phyloP scores from a whole-genome alignment of 2,797 vertebrate species.

The Gymnodraco acuticeps region DNA sequence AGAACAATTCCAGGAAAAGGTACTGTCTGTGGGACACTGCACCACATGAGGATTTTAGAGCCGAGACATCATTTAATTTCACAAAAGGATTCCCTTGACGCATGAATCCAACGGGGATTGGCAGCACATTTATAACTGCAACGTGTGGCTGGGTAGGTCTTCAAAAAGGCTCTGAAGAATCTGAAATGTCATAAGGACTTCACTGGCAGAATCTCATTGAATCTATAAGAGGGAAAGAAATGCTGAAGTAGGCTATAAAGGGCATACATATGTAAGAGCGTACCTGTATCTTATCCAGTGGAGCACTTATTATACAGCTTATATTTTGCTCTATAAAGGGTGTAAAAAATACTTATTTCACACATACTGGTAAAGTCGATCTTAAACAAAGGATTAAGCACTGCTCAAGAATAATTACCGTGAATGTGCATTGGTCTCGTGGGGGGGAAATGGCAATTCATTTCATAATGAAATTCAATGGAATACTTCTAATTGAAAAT shows the following conservation, averaged over 20 bases:
- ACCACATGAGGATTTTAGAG: constrained; percentile 65
- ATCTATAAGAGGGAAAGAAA: constrained; percentile 33
- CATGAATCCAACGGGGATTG: constrained; percentile 71
- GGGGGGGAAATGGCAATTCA: constrained; percentile 51
- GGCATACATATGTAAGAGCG: constrained; percentile 56
- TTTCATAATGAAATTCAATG: constrained; percentile 65
- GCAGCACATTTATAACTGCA: constrained; percentile 74
- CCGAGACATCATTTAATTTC: constrained; percentile 77
- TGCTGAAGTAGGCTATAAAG: constrained; percentile 59
- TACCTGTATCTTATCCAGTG: constrained; percentile 33
- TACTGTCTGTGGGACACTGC: constrained; percentile 62
- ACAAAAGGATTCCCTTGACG: constrained; percentile 71
- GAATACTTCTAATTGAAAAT: constrained; percentile 75
- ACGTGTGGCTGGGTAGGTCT: constrained; percentile 59
- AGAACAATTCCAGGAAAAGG: constrained; percentile 66
- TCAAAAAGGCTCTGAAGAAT: constrained; percentile 58
- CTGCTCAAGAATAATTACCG: constrained; percentile 66
- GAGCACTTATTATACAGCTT: constrained; percentile 22
- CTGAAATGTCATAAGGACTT: constrained; percentile 66
- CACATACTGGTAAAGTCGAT: constrained; percentile 21
- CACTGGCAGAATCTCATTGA: constrained; percentile 58
- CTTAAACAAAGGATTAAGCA: constrained; percentile 64
- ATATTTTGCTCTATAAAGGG: constrained; percentile 16
- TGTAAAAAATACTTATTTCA: constrained; percentile 42
- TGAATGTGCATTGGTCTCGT: constrained; percentile 48